Evolutionary conservation across 2,797 vertebrate genomes (phyloP).

Genomic region (Syngnathus rostellatus): DNA sequence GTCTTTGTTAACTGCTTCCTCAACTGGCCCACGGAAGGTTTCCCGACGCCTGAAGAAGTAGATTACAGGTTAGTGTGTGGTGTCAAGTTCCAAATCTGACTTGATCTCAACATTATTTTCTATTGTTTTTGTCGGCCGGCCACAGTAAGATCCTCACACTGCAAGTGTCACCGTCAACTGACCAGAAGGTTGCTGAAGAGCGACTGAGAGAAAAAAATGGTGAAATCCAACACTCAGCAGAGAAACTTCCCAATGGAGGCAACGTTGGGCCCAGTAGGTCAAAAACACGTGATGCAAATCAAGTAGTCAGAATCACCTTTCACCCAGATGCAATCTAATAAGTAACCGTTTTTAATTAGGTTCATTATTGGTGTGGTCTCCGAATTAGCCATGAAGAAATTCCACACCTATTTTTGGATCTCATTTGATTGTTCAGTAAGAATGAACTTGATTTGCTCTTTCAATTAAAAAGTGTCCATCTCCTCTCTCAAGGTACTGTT

Average conservation of each 20-base stretch:
- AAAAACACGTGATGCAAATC: background rate
- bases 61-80: constrained; percentile 68
- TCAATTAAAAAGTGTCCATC: background rate
- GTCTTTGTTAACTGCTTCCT: constrained; percentile 82
- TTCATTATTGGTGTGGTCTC: too few relatives aligned
- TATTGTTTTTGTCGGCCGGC: constrained; percentile 7
- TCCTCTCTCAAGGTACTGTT: constrained; percentile 42
- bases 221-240: constrained; percentile 43
- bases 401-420: background rate
- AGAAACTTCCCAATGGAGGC: constrained; percentile 49
- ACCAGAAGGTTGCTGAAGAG: constrained; percentile 55
- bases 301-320: background rate
- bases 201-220: constrained; percentile 63
- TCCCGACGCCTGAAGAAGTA: constrained; percentile 78
- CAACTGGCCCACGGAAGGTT: constrained; percentile 81
- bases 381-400: too few relatives aligned
- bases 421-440: background rate
- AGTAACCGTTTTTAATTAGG: background rate
- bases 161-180: constrained; percentile 47
- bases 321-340: background rate
- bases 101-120: background rate
- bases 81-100: background rate
- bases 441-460: background rate
- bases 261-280: constrained; percentile 46
- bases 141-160: constrained; percentile 70